Evolutionary conservation across 2,797 vertebrate genomes (phyloP), one percentile per base, ranked within the genome.

Genomic region (Zenarchopterus dispar): DNA sequence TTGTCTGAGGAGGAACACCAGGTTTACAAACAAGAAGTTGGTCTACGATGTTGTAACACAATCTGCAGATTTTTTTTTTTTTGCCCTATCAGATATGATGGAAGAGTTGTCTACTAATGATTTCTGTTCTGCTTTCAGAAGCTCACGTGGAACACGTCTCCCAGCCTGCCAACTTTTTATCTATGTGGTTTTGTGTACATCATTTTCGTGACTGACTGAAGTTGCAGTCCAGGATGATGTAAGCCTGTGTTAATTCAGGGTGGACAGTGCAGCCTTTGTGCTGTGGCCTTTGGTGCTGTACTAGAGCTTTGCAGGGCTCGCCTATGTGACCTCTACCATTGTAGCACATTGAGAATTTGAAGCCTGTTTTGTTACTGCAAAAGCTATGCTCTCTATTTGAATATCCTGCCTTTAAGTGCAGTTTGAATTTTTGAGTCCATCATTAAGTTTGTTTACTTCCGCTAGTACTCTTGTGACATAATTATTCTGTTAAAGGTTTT

Each of bases 231-330:
- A 80, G 89, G 85, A 85, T 91, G 90, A 91, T 91, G 90, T 91
- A 91, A 91, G 84, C 88, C 86, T 90, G 87, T 88, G 90, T 90
- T 93, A 89, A 91, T 91, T 91, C 89, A 81, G 73, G 28, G 77
- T 78, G 87, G 90, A 92, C 91, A 91, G 85, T 89, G 80, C 79
- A 8, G 83, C 67, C 90, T 90, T 92, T 93, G 91, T 93, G 89
- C 87, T 59, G 75, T 87, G 90, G 84, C 82, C 88, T 91, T 88
- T 90, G 81, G 84, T 86, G 85, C 87, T 80, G 77, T 82, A 73
- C 77, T 70, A 58, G 84, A 88, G 86, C 80, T 62, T 81, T 26
- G 86, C 81, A 66, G 81, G 78, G 80, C 84, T 80, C 56, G 70
- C 83, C 80, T 81, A 74, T 90, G 86, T 91, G 91, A 93, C 88